Evolutionary conservation across 2,888 invertebrate species (phyloP).

Genomic region (Epiblema foenella): DNA sequence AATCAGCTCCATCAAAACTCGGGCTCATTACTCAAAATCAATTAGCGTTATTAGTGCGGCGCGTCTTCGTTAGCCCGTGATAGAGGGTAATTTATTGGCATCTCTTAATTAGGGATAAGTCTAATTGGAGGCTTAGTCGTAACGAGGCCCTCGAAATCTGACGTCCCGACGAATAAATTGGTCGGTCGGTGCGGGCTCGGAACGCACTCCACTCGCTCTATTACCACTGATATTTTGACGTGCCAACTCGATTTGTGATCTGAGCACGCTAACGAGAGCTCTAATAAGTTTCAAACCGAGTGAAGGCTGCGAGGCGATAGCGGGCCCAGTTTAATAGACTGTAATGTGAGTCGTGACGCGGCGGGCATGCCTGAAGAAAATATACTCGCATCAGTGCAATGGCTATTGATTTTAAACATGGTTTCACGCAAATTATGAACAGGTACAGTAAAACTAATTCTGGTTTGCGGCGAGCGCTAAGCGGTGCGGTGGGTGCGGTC

Average conservation of each 20-base stretch:
- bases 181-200: conserved; percentile 67
- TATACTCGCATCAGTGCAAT: conserved; percentile 45
- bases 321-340: conserved; percentile 55
- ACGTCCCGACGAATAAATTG: conserved; percentile 84
- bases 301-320: conserved; percentile 54
- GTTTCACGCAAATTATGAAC: conserved; percentile 55
- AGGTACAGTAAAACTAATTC: conserved; percentile 58
- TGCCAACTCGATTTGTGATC: conserved; percentile 67
- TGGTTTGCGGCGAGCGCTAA: conserved; percentile 64
- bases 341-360: conserved; percentile 55
- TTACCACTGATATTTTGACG: conserved; percentile 75
- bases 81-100: conserved; percentile 86
- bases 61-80: conserved; percentile 85
- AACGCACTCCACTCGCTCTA: conserved; percentile 72
- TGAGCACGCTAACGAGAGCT: conserved; percentile 60
- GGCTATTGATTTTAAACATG: conserved; percentile 66
- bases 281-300: conserved; percentile 65
- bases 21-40: conserved; percentile 85
- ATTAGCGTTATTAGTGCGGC: conserved; percentile 85
- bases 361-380: conserved; percentile 46
- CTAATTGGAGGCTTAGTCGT: conserved; percentile 86
- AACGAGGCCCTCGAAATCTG: conserved; percentile 86
- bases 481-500: conserved; percentile 72
- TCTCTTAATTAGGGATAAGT: conserved; percentile 87
- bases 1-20: conserved; percentile 83